Evolutionary conservation across 1,140 invertebrate genomes (phyloP), one percentile per base, ranked within the genome.

Genomic region (Centruroides sculpturatus): DNA sequence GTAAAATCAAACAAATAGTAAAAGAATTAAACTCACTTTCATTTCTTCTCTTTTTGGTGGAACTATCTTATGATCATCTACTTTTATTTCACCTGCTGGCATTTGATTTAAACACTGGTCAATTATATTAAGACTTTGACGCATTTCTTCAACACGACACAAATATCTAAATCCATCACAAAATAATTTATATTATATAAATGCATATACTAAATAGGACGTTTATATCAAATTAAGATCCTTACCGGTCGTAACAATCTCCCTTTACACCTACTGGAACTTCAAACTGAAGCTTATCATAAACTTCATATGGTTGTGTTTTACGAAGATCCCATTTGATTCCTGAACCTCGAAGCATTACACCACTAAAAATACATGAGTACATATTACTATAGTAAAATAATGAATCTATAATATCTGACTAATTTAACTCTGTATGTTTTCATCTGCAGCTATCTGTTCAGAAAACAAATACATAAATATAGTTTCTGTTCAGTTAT

Each of bases 261-360:
- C 95, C 95, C 63, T 93, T 87, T 8, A 79, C 83, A 5, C 95
- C 96, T 70, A 98, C 86, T 3, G 95, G 95, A 6, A 98, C 82
- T 74, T 99, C 95, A 76, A 99, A 99, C 13, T 99, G 92, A 1
- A 98, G 81, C 46, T 86, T 73, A 71, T 92, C 78, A 71, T 98
- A 99, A 8, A 87, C 92, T 76, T 98, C 95, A 72, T 99, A 98
- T 1, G 95, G 95, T 72, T 94, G 87, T 10, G 84, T 75, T 76
- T 98, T 98, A 56, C 95, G 80, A 11, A 99, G 75, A 75, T 99
- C 96, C 95, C 95, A 98, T 74, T 97, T 95, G 67, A 98, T 96
- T 47, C 96, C 96, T 50, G 65, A 67, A 34, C 69, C 69, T 57
- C 69, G 56, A 9, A 70, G 47, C 67, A 70, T 70, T 6, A 70